Evolutionary conservation across 2,888 invertebrate species (phyloP).

Genomic region (Bimastos eiseni): DNA sequence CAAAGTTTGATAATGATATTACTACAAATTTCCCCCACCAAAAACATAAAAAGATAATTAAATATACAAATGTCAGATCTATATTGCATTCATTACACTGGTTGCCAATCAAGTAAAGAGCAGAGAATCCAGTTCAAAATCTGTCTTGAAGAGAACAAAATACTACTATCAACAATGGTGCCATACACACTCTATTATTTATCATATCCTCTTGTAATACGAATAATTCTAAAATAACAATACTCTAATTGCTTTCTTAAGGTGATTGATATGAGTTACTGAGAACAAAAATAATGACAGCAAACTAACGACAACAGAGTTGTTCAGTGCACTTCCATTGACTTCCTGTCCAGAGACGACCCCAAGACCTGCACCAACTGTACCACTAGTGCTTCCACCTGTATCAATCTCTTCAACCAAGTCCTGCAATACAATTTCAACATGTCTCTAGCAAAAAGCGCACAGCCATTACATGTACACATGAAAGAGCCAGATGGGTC

Average conservation of each 20-base stretch:
- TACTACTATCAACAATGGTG: background rate
- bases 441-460: background rate
- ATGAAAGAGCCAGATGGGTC: background rate
- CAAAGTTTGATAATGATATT: too few relatives aligned
- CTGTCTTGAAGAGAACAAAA: too few relatives aligned
- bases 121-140: too few relatives aligned
- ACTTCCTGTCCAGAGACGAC: background rate
- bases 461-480: background rate
- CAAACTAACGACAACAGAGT: conserved; percentile 21
- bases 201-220: background rate
- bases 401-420: conserved; percentile 21
- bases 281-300: background rate
- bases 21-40: too few relatives aligned
- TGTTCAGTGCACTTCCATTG: background rate
- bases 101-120: too few relatives aligned
- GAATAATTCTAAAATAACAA: background rate
- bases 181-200: background rate
- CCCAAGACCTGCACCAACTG: background rate
- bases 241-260: background rate
- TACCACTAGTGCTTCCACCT: background rate
- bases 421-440: background rate
- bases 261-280: background rate
- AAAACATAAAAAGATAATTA: too few relatives aligned
- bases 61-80: too few relatives aligned
- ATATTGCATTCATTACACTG: too few relatives aligned